These are phyloP conservation scores for Drosophila fuyamai DNA, from an alignment of 1,140 invertebrate genomes.

Conservation along the genomic window DNA sequence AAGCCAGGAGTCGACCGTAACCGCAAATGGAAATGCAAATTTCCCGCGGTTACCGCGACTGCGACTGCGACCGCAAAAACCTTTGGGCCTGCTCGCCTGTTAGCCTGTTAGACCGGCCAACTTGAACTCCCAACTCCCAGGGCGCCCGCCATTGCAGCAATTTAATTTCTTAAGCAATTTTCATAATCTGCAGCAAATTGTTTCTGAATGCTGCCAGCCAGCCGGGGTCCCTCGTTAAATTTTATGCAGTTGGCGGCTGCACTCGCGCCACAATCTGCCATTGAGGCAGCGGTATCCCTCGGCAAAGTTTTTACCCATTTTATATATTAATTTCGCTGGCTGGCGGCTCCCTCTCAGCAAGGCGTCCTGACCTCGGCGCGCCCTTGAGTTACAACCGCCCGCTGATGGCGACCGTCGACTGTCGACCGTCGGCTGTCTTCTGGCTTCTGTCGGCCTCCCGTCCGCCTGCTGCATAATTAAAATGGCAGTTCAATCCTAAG, in stretches of 20 bases:
- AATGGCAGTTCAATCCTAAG: slow-evolving; percentile 69
- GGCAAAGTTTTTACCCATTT: slow-evolving; percentile 72
- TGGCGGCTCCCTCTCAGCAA: slow-evolving; percentile 11
- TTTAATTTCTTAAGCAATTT: slow-evolving; percentile 84
- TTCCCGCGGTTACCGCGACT: slow-evolving; percentile 66
- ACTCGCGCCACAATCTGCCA: slow-evolving; percentile 59
- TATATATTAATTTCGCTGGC: slow-evolving; percentile 74
- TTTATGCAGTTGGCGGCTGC: slow-evolving; percentile 75
- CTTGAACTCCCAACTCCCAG: no score
- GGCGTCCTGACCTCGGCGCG: slow-evolving; percentile 46
- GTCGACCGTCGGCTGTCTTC: slow-evolving; percentile 5
- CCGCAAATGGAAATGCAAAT: slow-evolving; percentile 82
- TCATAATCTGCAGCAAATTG: slow-evolving; percentile 84
- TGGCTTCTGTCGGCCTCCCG: neutral
- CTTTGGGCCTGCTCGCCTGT: slow-evolving; percentile 35
- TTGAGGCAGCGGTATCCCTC: slow-evolving; percentile 6
- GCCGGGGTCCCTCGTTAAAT: slow-evolving; percentile 65
- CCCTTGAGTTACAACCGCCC: slow-evolving; percentile 51
- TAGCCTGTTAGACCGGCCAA: no score
- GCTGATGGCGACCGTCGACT: slow-evolving; percentile 17
- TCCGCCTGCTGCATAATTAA: slow-evolving; percentile 71
- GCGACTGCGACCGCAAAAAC: slow-evolving; percentile 53
- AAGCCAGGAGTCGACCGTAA: slow-evolving; percentile 42
- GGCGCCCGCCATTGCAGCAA: slow-evolving; percentile 61
- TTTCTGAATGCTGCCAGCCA: slow-evolving; percentile 77